phyloP scores from a whole-genome alignment of 23 tunicate species.

The Botrylloides violaceus region DNA sequence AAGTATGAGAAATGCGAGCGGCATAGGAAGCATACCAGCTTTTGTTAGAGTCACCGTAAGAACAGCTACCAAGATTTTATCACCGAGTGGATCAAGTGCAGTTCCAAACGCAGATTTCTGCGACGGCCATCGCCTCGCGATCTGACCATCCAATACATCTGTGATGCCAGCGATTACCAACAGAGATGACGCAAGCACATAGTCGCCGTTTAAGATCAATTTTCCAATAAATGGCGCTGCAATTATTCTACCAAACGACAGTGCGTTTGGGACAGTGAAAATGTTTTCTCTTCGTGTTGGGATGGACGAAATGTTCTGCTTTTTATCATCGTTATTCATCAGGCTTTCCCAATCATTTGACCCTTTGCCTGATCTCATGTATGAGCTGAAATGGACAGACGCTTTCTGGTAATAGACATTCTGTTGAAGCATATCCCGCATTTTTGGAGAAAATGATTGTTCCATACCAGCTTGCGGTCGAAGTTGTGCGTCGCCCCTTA shows the following conservation, averaged over 20 bases:
- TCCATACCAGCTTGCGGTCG: too few relatives aligned
- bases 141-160: conserved; percentile 88
- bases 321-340: conserved; percentile 45
- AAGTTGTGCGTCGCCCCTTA: too few relatives aligned
- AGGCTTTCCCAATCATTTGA: conserved; percentile 63
- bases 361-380: too few relatives aligned
- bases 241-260: conserved; percentile 38
- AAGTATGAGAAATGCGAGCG: conserved; percentile 56
- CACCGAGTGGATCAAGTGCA: conserved; percentile 95
- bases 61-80: conserved; percentile 63
- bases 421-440: too few relatives aligned
- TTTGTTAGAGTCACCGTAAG: conserved; percentile 46
- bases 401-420: too few relatives aligned
- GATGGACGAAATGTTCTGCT: conserved; percentile 34
- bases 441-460: too few relatives aligned
- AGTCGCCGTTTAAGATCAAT: conserved; percentile 30
- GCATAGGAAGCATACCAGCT: conserved; percentile 36
- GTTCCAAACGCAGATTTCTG: conserved; percentile 95
- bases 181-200: conserved; percentile 30
- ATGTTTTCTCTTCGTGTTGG: conserved; percentile 77
- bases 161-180: conserved; percentile 47
- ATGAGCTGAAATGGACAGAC: too few relatives aligned
- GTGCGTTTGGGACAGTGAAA: conserved; percentile 68
- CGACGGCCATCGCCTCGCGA: conserved; percentile 95
- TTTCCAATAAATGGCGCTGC: conserved; percentile 68